phyloP scores from a whole-genome alignment of 2,113 vertebrate genomes.

The Megalops atlanticus region DNA sequence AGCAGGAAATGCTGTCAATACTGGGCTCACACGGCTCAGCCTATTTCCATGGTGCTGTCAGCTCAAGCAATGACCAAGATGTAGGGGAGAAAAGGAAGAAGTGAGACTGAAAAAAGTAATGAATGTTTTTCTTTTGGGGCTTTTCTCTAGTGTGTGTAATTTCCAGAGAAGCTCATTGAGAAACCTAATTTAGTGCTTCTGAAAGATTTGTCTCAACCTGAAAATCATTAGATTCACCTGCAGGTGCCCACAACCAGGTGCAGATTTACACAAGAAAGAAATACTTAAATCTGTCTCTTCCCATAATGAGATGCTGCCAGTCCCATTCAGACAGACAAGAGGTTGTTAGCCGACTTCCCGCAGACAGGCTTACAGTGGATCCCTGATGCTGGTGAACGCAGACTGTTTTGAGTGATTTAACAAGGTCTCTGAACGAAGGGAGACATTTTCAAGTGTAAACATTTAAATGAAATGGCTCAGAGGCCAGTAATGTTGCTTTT shows the following conservation, averaged over 20 bases:
- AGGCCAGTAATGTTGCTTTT: slow-evolving; percentile 51
- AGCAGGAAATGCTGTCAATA: too few relatives aligned
- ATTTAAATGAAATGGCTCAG: slow-evolving; percentile 52
- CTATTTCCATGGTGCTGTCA: background rate
- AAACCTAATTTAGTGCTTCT: slow-evolving; percentile 42
- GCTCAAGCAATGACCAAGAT: background rate
- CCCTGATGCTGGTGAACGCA: slow-evolving; percentile 57
- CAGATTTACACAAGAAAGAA: slow-evolving; percentile 48
- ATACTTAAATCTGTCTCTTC: slow-evolving; percentile 25
- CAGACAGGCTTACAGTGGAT: slow-evolving; percentile 58
- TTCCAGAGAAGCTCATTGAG: slow-evolving; percentile 51
- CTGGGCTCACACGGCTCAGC: background rate
- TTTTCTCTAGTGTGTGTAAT: slow-evolving; percentile 43
- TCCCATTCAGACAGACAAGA: slow-evolving; percentile 58
- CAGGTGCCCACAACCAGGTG: slow-evolving; percentile 36
- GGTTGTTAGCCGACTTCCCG: slow-evolving; percentile 53
- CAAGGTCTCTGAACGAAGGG: slow-evolving; percentile 53
- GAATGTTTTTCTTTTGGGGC: slow-evolving; percentile 13
- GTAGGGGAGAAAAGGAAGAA: background rate
- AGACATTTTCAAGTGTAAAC: slow-evolving; percentile 58
- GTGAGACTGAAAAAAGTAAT: slow-evolving; percentile 2
- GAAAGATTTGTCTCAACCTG: slow-evolving; percentile 39
- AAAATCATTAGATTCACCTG: slow-evolving; percentile 44
- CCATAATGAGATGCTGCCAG: slow-evolving; percentile 37
- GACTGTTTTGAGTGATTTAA: slow-evolving; percentile 60